Base-by-base conservation (phyloP, 1,140 invertebrate genomes). In the Pachyrhynchus sulphureomaculatus region DNA sequence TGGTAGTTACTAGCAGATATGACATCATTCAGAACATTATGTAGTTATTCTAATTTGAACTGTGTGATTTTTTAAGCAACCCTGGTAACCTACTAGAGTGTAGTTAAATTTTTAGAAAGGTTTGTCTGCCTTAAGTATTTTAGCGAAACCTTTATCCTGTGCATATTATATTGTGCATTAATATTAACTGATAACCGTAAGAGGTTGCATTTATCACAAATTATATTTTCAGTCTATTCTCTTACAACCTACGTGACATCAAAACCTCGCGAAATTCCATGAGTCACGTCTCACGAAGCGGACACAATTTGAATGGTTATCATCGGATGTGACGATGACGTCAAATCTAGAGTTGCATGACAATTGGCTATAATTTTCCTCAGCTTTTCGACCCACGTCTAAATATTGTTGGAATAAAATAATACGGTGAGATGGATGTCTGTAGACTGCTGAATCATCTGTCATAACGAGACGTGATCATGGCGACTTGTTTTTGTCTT, bases 351-450 rank as follows among this genome's bases (percentile, higher is more conserved):
- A 26, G 24, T 26, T 26, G 24, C 24, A 26, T 26, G 24, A 8
- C 24, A 26, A 26, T 26, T 26, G 24, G 3, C 24, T 26, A 3
- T 26, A 26, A 26, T 26, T 26, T 26, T 26, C 24, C 24, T 26
- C 3, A 26, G 24, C 36, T 39, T 15, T 39, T 39, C 36, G 13
- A 18, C 10, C 10, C 26, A 54, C 29, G 51, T 62, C 51, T 62
- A 55, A 62, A 62, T 62, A 62, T 62, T 55, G 51, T 62, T 47
- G 41, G 41, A 62, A 62, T 55, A 42, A 49, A 26, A 53, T 53
- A 62, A 34, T 55, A 34, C 42, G 29, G 12, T 26, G 39, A 20
- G 37, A 24, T 23, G 29, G 41, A 48, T 62, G 41, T 18, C 39
- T 41, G 15, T 18, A 48, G 34, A 62, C 15, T 48, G 59, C 59